A percentile compares a stretch with the other conserved stretches of the same genome.
Conservation (phyloP, 2,797 vertebrate species). For the Pipistrellus pygmaeus region DNA sequence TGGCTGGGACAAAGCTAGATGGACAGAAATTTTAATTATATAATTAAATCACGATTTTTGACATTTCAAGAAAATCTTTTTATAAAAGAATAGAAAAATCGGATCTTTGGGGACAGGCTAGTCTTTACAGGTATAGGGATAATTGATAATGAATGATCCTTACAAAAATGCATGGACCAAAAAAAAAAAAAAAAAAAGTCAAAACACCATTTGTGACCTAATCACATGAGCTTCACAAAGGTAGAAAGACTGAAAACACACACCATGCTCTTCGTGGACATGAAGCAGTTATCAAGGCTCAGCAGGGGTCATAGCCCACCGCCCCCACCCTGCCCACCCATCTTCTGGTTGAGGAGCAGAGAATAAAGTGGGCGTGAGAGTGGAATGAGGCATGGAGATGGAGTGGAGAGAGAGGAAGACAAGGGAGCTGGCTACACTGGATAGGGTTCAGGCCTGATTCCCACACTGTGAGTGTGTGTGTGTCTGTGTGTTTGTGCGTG, state of each 20-base stretch:
- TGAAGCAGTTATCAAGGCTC: neutral
- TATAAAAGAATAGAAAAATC: slow-evolving; percentile 31
- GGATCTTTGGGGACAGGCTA: neutral
- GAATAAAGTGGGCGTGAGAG: neutral
- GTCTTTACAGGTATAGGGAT: slow-evolving; percentile 35
- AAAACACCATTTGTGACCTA: neutral
- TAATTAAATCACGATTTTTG: slow-evolving; percentile 17
- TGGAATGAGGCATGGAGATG: neutral
- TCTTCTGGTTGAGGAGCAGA: neutral
- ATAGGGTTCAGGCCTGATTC: neutral
- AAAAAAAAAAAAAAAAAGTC: neutral
- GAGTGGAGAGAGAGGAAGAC: neutral
- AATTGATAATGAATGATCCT: neutral
- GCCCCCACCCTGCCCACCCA: fast-evolving
- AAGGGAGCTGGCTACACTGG: neutral
- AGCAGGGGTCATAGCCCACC: too few relatives aligned
- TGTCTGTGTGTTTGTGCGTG: neutral
- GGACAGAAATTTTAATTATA: slow-evolving; percentile 19
- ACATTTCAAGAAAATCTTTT: slow-evolving; percentile 43
- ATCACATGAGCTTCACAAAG: neutral
- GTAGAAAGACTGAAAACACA: slow-evolving; percentile 10
- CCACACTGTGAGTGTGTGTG: neutral
- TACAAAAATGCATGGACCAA: neutral
- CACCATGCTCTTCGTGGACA: fast-evolving
- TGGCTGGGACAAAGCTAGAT: neutral